Conservation (phyloP, 2,888 invertebrate genomes). For the Tenthredo amoena region DNA sequence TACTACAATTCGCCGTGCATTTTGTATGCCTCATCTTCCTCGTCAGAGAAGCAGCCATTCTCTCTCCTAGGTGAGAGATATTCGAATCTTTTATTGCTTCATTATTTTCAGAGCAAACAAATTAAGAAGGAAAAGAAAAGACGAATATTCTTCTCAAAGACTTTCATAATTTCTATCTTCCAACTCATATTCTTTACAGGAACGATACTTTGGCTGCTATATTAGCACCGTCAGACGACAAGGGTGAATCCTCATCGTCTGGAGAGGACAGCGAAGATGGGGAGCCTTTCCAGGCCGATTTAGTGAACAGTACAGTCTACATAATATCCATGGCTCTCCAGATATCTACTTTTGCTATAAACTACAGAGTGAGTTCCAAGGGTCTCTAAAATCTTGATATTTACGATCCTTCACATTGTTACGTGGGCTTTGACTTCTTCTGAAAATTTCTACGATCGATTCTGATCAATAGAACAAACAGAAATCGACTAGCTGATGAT, state of each 20-base stretch:
- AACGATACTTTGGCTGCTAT: slow-evolving; percentile 78
- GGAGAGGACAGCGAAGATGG: slow-evolving; percentile 85
- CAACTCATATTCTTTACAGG: slow-evolving; percentile 72
- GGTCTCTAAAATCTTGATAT: not conserved
- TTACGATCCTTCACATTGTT: not conserved
- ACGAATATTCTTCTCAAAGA: too few species aligned
- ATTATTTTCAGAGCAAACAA: not conserved
- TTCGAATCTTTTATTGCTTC: not conserved
- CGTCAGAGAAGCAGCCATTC: slow-evolving; percentile 88
- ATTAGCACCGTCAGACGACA: slow-evolving; percentile 60
- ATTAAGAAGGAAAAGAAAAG: not conserved
- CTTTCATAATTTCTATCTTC: not conserved
- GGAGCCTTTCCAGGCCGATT: slow-evolving; percentile 92
- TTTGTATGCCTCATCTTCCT: slow-evolving; percentile 94
- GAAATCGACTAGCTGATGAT: not conserved
- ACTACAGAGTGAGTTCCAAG: slow-evolving; percentile 90
- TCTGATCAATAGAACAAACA: slow-evolving; percentile 3
- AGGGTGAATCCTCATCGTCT: slow-evolving; percentile 53
- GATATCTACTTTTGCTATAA: slow-evolving; percentile 98
- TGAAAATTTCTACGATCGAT: not conserved
- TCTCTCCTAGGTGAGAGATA: slow-evolving; percentile 83
- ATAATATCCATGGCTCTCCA: slow-evolving; percentile 98
- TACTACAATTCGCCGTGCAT: slow-evolving; percentile 96
- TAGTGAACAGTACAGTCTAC: slow-evolving; percentile 98
- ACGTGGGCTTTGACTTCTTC: not conserved